Conservation (phyloP, 2,113 vertebrate genomes). For the Channa maculata region DNA sequence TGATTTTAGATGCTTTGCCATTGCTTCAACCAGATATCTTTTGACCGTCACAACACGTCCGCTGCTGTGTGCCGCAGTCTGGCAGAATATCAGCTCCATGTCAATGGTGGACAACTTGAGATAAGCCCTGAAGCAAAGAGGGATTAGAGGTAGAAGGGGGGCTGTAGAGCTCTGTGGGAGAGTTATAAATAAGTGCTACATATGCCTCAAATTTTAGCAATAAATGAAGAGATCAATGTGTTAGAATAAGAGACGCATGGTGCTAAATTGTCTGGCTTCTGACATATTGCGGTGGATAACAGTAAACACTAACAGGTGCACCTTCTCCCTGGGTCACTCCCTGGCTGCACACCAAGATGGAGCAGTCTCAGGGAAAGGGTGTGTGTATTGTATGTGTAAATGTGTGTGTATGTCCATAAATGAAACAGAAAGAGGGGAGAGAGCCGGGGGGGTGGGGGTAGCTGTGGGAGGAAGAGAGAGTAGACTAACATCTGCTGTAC, state of each 20-base stretch:
- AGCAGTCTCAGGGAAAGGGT: slow-evolving; percentile 35
- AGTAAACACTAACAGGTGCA: slow-evolving; percentile 75
- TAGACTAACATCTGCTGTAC: slow-evolving; percentile 78
- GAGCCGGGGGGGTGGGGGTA: neutral
- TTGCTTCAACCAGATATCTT: neutral
- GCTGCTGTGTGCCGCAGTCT: neutral
- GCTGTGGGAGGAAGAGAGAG: slow-evolving; percentile 47
- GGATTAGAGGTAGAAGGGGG: slow-evolving; percentile 21
- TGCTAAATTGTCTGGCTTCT: slow-evolving; percentile 57
- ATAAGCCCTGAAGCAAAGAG: slow-evolving; percentile 35
- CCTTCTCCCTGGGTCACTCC: slow-evolving; percentile 70
- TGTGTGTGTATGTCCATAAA: slow-evolving; percentile 62
- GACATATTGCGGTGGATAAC: slow-evolving; percentile 62
- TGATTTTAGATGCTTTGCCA: neutral
- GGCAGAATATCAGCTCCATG: slow-evolving; percentile 4
- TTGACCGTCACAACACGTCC: neutral
- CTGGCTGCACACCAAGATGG: slow-evolving; percentile 63
- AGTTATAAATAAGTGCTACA: slow-evolving; percentile 19
- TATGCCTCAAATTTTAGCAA: slow-evolving; percentile 30
- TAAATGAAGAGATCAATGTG: slow-evolving; percentile 59
- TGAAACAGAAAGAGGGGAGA: slow-evolving; percentile 44
- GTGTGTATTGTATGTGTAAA: slow-evolving; percentile 16
- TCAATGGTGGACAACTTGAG: slow-evolving; percentile 23
- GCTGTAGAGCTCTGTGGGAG: slow-evolving; percentile 3
- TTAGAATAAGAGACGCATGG: slow-evolving; percentile 29